Evolutionary conservation across 2,888 invertebrate species (phyloP).

Genomic region (Orgyia antiqua): DNA sequence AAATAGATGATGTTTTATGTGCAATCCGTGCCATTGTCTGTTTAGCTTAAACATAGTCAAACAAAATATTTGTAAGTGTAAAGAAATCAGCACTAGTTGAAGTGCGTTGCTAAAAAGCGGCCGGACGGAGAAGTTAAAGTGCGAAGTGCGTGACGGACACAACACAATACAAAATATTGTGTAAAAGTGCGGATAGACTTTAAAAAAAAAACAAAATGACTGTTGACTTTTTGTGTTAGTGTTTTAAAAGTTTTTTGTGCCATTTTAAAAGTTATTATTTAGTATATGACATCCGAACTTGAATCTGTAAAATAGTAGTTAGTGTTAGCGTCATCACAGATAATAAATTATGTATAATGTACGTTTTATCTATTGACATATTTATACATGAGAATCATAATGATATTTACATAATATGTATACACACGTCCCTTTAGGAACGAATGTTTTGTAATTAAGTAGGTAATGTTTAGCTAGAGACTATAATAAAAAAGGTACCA

Average conservation of each 20-base stretch:
- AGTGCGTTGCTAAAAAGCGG: conserved; percentile 28
- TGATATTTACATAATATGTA: conserved; percentile 76
- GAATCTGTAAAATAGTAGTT: conserved; percentile 72
- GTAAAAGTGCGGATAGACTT: conserved; percentile 58
- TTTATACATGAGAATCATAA: conserved; percentile 73
- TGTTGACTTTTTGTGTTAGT: conserved; percentile 75
- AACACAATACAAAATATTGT: conserved; percentile 27
- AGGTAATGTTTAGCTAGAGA: conserved; percentile 70
- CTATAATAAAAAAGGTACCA: conserved; percentile 71
- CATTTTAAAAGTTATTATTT: conserved; percentile 70
- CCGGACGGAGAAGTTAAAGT: conserved; percentile 31
- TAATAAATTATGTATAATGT: conserved; percentile 70
- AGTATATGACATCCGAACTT: conserved; percentile 77
- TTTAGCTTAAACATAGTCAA: conserved; percentile 73
- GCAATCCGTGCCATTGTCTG: conserved; percentile 78
- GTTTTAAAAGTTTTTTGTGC: conserved; percentile 77
- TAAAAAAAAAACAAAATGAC: conserved; percentile 46
- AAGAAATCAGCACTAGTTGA: conserved; percentile 30
- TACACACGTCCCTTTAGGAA: conserved; percentile 78
- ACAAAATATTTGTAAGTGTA: conserved; percentile 53
- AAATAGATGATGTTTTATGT: conserved; percentile 68
- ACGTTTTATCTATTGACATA: conserved; percentile 71
- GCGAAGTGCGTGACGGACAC: conserved; percentile 33
- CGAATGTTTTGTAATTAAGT: conserved; percentile 74
- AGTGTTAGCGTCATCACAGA: conserved; percentile 72